Evolutionary conservation across 2,113 vertebrate genomes (phyloP).

Genomic region (Helogale parvula): DNA sequence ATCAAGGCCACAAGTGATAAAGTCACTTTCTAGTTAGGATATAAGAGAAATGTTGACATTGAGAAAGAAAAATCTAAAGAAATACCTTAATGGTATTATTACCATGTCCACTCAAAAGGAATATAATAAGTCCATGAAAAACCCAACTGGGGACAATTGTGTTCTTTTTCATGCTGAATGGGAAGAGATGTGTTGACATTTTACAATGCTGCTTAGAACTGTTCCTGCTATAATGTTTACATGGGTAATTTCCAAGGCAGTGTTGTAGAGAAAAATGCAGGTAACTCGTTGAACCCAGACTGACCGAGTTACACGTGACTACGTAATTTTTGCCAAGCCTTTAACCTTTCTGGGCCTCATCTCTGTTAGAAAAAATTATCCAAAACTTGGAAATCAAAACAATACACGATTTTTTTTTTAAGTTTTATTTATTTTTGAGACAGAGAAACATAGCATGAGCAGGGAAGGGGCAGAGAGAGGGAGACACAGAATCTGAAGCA

Average conservation of each 20-base stretch:
- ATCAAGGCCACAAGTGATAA: neutral
- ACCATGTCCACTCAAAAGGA: neutral
- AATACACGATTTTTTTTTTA: neutral
- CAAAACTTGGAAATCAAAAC: conserved; percentile 11
- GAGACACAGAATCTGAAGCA: too few relatives aligned
- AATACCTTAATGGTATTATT: neutral
- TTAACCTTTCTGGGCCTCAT: neutral
- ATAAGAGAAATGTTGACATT: neutral
- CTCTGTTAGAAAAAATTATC: neutral
- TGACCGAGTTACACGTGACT: neutral
- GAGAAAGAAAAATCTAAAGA: conserved; percentile 8
- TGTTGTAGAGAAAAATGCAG: accelerated
- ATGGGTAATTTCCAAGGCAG: neutral
- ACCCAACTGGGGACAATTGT: neutral
- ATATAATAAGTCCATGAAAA: neutral
- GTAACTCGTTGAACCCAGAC: neutral
- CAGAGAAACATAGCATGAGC: too few relatives aligned
- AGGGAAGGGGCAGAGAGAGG: too few relatives aligned
- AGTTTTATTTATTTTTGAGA: too few relatives aligned
- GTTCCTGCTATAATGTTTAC: neutral
- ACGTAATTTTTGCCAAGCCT: neutral
- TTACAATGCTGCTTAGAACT: neutral
- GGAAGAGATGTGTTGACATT: neutral
- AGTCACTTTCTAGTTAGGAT: conserved; percentile 22
- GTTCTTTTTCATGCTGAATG: neutral